Percentiles rank a stretch among this genome's conserved stretches.
These are phyloP conservation scores for Corythornis vintsioides DNA, from an alignment of 2,113 vertebrate species.

Conservation along the genomic window DNA sequence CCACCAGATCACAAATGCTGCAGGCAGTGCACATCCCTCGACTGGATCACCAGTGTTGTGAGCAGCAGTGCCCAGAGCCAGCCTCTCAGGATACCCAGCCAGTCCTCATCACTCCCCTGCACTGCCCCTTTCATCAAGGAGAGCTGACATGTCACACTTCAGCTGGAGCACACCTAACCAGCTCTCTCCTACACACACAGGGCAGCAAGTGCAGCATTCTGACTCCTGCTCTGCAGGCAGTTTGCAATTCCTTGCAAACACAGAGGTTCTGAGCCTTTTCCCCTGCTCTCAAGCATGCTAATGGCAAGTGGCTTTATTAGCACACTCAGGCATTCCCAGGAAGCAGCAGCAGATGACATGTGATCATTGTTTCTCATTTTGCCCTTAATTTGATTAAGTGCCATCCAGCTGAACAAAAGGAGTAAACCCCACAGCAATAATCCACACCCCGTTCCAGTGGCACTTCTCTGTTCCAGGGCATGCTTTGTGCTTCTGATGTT, in stretches of 20 bases:
- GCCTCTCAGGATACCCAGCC: not conserved
- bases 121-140: constrained; percentile 59
- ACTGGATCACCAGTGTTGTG: constrained; percentile 6
- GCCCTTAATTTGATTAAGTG: constrained; percentile 80
- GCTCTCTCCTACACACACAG: constrained; percentile 25
- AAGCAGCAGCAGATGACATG: constrained; percentile 61
- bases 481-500: not conserved
- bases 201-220: constrained; percentile 32
- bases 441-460: not conserved
- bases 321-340: constrained; percentile 66
- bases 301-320: constrained; percentile 64
- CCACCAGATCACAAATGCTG: not conserved
- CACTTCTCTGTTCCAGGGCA: not conserved
- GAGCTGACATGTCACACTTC: constrained; percentile 63
- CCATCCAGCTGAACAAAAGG: constrained; percentile 59
- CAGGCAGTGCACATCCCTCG: not conserved
- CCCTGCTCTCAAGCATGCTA: constrained; percentile 64
- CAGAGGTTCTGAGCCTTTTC: constrained; percentile 66
- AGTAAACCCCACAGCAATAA: not conserved
- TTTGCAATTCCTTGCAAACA: constrained; percentile 74
- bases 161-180: constrained; percentile 45
- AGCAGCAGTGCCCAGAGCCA: constrained; percentile 18
- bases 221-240: constrained; percentile 41
- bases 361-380: constrained; percentile 79
- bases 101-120: constrained; percentile 4